Evolutionary conservation across 2,888 invertebrate genomes (phyloP).

Genomic region (Cyrtodaria siliqua): DNA sequence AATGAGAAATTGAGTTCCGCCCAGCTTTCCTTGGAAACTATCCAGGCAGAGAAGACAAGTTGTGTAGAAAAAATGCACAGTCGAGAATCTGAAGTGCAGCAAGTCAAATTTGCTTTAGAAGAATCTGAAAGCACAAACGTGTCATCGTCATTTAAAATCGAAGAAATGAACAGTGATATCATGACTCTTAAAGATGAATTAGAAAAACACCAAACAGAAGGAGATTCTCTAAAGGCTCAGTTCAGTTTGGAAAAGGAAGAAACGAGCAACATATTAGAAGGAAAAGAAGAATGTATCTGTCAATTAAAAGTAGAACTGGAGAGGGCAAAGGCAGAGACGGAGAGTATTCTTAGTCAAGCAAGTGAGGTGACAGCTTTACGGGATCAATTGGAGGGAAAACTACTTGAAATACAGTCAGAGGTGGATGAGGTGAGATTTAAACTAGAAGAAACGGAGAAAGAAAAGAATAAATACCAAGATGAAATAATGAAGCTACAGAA

Average conservation of each 20-base stretch:
- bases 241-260: conserved; percentile 14
- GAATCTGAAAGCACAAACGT: not conserved
- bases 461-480: conserved; percentile 20
- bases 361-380: conserved; percentile 12
- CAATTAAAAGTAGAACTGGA: not conserved
- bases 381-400: not conserved
- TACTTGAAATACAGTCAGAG: conserved; percentile 5
- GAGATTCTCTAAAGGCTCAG: conserved; percentile 15
- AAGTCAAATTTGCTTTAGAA: not conserved
- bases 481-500: not conserved
- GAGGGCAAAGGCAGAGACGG: not conserved
- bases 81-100: conserved; percentile 6
- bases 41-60: conserved; percentile 3
- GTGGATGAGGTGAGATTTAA: conserved; percentile 20
- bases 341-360: not conserved
- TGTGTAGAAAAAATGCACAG: not conserved
- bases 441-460: conserved; percentile 20
- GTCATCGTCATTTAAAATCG: not conserved
- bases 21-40: not conserved
- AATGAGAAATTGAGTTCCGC: conserved; percentile 2
- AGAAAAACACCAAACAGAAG: conserved; percentile 3
- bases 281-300: conserved; percentile 16
- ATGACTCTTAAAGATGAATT: conserved; percentile 14
- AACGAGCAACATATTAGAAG: conserved; percentile 16
- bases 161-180: not conserved